These are phyloP conservation scores for Pseudochirops cupreus DNA, from an alignment of 2,797 vertebrate species.

Conservation along the genomic window DNA sequence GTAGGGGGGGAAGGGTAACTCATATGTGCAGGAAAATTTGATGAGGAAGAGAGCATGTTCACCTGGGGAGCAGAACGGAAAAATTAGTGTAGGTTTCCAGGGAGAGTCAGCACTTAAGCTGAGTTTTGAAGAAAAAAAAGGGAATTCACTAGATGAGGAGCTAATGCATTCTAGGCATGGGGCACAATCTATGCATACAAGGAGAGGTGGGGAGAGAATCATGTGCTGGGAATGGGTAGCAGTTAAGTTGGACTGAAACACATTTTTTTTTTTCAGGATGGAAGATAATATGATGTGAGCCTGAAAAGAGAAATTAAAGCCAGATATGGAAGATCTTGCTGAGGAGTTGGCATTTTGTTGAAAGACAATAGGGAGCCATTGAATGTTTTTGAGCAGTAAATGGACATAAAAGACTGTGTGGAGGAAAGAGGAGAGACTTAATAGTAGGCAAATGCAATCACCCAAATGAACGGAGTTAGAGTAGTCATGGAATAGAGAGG, in stretches of 20 bases:
- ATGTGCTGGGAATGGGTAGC: background rate
- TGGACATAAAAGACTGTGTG: background rate
- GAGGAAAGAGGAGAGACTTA: slow-evolving; percentile 12
- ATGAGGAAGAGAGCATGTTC: background rate
- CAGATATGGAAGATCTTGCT: background rate
- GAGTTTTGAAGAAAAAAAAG: background rate
- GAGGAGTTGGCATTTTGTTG: background rate
- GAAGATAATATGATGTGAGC: background rate
- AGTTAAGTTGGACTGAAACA: background rate
- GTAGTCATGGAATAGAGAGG: background rate
- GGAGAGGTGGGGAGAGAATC: background rate
- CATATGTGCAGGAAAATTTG: background rate
- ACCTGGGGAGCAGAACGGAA: background rate
- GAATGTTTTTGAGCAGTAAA: slow-evolving; percentile 15
- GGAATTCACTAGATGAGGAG: background rate
- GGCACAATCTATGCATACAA: background rate
- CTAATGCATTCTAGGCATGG: background rate
- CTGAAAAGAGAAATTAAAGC: background rate
- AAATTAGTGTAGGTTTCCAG: background rate
- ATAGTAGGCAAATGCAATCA: background rate
- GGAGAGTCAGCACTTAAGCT: background rate
- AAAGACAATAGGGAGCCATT: slow-evolving; percentile 8
- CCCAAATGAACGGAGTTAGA: background rate
- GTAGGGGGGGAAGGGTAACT: background rate
- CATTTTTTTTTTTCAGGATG: background rate